Conservation (phyloP, 1,140 invertebrate species). For the Monomorium pharaonis region DNA sequence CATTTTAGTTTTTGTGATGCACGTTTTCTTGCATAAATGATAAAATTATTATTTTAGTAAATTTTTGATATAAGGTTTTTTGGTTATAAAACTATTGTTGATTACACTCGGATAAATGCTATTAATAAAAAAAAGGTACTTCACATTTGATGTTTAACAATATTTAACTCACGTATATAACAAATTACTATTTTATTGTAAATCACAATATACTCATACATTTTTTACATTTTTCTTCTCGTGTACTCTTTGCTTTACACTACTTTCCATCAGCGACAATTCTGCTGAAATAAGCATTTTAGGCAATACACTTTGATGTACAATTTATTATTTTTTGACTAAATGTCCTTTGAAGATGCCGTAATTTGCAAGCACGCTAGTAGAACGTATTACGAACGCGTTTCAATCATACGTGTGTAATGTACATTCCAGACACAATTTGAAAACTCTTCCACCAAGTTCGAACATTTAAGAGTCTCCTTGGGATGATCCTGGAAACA, state of each 20-base stretch:
- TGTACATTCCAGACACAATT: conserved; percentile 84
- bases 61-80: too few relatives aligned
- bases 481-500: conserved; percentile 85
- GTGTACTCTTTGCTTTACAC: neutral
- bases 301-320: neutral
- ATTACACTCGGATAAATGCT: neutral
- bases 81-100: too few relatives aligned
- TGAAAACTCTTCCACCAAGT: conserved; percentile 84
- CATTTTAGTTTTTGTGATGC: neutral
- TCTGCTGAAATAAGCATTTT: conserved; percentile 7
- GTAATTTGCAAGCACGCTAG: neutral
- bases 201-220: conserved; percentile 23
- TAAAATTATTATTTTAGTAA: neutral
- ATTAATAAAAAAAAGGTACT: neutral
- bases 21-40: neutral
- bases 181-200: conserved; percentile 9
- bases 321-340: conserved; percentile 70
- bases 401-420: conserved; percentile 76
- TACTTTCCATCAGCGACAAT: conserved; percentile 1
- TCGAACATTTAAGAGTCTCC: conserved; percentile 85
- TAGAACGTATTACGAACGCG: conserved; percentile 68
- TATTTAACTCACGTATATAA: neutral
- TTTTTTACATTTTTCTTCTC: conserved; percentile 37
- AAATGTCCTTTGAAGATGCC: conserved; percentile 4
- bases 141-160: neutral